phyloP scores from a whole-genome alignment of 2,113 vertebrate species.

The Cranoglanis bouderius region DNA sequence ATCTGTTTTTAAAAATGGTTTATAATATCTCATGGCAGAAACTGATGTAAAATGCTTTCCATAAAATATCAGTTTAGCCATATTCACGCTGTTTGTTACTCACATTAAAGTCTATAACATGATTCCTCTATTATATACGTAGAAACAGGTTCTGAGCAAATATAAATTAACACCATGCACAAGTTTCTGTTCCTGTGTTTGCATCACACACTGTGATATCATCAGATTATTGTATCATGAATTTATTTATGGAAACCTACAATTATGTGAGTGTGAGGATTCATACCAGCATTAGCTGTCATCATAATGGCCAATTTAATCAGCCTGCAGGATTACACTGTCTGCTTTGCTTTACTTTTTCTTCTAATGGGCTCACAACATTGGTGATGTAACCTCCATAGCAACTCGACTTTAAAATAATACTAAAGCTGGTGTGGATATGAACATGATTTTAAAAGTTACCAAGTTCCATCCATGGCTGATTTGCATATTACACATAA shows the following conservation, averaged over 20 bases:
- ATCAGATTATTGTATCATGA: neutral
- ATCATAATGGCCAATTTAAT: slow-evolving; percentile 14
- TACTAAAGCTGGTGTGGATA: neutral
- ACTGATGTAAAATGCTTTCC: neutral
- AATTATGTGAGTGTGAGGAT: neutral
- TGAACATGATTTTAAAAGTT: neutral
- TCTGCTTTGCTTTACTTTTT: neutral
- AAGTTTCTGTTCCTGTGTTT: neutral
- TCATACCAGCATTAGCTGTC: neutral
- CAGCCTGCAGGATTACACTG: neutral
- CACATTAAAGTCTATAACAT: neutral
- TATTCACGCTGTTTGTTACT: neutral
- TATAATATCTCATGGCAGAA: neutral
- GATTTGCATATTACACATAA: neutral
- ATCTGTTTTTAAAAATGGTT: neutral
- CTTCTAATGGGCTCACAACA: neutral
- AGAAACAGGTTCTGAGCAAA: neutral
- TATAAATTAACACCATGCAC: neutral
- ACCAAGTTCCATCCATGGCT: neutral
- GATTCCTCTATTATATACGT: neutral
- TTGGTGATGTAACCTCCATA: neutral
- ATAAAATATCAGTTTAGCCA: neutral
- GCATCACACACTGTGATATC: neutral
- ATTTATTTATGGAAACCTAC: neutral
- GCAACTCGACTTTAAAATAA: neutral